Conservation (phyloP, 2,797 vertebrate genomes). For the Sciurus carolinensis region DNA sequence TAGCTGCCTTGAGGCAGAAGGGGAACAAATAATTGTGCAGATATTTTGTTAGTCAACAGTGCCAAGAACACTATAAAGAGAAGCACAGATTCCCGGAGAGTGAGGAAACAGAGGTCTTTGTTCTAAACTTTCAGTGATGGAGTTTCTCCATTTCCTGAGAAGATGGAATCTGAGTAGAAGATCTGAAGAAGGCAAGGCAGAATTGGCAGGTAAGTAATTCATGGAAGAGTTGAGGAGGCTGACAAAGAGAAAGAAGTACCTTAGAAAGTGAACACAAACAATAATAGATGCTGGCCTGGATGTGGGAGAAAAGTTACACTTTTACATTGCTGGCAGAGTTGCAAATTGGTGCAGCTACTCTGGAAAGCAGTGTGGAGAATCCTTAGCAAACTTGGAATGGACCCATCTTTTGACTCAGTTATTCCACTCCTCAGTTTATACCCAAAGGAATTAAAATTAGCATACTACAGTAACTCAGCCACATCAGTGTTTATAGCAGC, state of each 20-base stretch:
- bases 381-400: too few relatives aligned
- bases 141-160: background rate
- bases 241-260: background rate
- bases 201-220: background rate
- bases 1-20: conserved; percentile 26
- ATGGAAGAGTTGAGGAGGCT: background rate
- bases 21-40: background rate
- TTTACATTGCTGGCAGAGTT: too few relatives aligned
- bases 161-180: conserved; percentile 1
- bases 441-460: too few relatives aligned
- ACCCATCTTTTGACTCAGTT: too few relatives aligned
- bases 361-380: too few relatives aligned
- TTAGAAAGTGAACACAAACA: background rate
- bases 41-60: background rate
- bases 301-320: too few relatives aligned
- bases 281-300: too few relatives aligned
- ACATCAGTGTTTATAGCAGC: too few relatives aligned
- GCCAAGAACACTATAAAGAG: background rate
- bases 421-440: too few relatives aligned
- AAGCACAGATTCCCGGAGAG: background rate
- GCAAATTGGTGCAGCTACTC: too few relatives aligned
- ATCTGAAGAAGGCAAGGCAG: background rate
- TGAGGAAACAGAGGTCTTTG: background rate
- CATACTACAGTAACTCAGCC: too few relatives aligned
- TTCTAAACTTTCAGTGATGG: background rate